Base-by-base conservation (phyloP, 2,888 invertebrate genomes). In the Apodemia zela region DNA sequence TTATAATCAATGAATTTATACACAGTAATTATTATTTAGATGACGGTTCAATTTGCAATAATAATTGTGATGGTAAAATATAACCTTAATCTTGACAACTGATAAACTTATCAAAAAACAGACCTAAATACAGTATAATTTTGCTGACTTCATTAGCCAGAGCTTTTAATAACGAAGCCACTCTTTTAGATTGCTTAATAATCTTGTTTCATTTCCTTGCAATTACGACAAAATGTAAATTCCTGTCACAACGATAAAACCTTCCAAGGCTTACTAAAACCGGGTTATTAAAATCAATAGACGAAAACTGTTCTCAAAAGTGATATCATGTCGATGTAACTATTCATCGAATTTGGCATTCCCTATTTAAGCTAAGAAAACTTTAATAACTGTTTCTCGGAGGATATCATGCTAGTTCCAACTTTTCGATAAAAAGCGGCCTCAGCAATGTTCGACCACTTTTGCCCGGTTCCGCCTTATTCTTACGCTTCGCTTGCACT, bases 401-500 rank as follows among this genome's bases (percentile, higher is more conserved):
- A 76, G 70, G 73, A 81, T 82, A 79, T 81, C 81, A 81, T 80
- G 78, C 45, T 82, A 84, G 83, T 79, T 84, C 77, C 76, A 82
- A 89, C 82, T 87, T 87, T 81, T 79, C 81, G 85, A 86, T 85
- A 84, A 83, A 78, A 80, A 71, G 72, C 72, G 70, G 73, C 78
- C 78, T 72, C 75, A 72, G 72, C 78, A 79, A 76, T 71, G 78
- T 83, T 87, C 85, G 80, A 84, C 87, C 83, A 85, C 80, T 86
- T 81, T 80, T 78, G 75, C 75, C 78, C 73, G 74, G 72, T 78
- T 76, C 77, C 69, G 75, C 76, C 81, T 82, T 76, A 81, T 83
- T 84, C 81, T 84, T 81, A 82, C 86, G 86, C 85, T 87, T 75
- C 81, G 80, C 79, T 78, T 81, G 79, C 82, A 86, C 81, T 88